Evolutionary conservation across 1,140 invertebrate genomes (phyloP), one percentile per base, ranked within the genome.

Genomic region (Eumeta japonica): DNA sequence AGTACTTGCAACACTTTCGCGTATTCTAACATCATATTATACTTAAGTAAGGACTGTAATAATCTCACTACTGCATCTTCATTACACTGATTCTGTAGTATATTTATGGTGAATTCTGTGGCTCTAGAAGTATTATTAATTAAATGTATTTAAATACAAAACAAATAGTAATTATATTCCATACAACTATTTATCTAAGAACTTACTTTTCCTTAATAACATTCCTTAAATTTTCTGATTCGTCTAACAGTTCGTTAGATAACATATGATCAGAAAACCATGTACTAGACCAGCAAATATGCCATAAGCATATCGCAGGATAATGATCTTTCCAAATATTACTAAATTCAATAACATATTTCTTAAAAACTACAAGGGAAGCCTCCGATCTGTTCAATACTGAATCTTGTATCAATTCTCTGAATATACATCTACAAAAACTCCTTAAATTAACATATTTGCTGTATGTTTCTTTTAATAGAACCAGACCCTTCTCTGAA

Each of bases 221-320:
- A 10, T 10, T 10, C 5, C 7, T 14, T 30, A 30, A 5, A 30
- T 30, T 30, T 30, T 5, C 28, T 30, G 13, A 5, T 30, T 30
- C 13, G 15, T 72, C 58, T 7, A 71, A 45, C 33, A 74, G 43
- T 19, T 74, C 63, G 58, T 66, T 45, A 4, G 63, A 52, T 5
- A 66, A 35, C 43, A 55, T 53, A 36, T 74, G 70, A 50, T 74
- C 70, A n/a, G 66, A 74, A 33, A 66, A 74, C 70, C 70, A 74
- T 34, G 42, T 46, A 41, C 70, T 74, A 0, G 55, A 53, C 66
- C 70, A 74, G 16, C 63, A 72, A n/a, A 57, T 44, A 31, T 72
- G 62, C 70, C 70, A 74, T 13, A 68, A 63, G 14, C 67, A 74
- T 1, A 74, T 45, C 10, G 72, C 35, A 1, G 70, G 67, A 37